Percentiles rank a stretch among this genome's conserved stretches.
phyloP scores from a whole-genome alignment of 2,888 invertebrate genomes.

The Ctena decussata region DNA sequence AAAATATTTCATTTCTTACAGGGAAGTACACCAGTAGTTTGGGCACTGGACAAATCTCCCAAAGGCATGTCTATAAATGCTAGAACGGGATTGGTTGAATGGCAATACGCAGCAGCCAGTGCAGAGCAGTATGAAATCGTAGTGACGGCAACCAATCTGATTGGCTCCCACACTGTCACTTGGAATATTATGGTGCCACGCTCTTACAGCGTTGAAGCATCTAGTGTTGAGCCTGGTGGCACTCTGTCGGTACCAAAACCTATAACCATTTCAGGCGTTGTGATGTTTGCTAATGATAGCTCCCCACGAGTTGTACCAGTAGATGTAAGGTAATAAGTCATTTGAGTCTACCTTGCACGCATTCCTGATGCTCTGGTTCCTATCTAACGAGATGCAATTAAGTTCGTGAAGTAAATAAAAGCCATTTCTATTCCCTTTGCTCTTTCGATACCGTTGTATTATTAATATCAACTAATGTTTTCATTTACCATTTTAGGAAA shows the following conservation, averaged over 20 bases:
- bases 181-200: slow-evolving; percentile 37
- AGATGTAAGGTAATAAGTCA: slow-evolving; percentile 49
- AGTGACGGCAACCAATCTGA: slow-evolving; percentile 35
- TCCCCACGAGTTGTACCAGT: slow-evolving; percentile 27
- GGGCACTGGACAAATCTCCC: slow-evolving; percentile 33
- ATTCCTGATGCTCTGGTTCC: too few relatives aligned
- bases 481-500: too few relatives aligned
- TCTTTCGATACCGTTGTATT: too few relatives aligned
- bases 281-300: slow-evolving; percentile 15
- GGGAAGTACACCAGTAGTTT: slow-evolving; percentile 46
- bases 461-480: too few relatives aligned
- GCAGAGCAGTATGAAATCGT: slow-evolving; percentile 17
- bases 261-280: slow-evolving; percentile 32
- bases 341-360: too few relatives aligned
- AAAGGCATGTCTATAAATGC: slow-evolving; percentile 33
- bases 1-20: too few relatives aligned
- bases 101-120: slow-evolving; percentile 37
- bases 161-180: slow-evolving; percentile 39
- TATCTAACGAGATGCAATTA: too few relatives aligned
- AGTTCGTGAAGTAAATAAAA: too few relatives aligned
- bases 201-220: slow-evolving; percentile 42
- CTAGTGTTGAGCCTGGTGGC: slow-evolving; percentile 17
- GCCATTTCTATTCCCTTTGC: too few relatives aligned
- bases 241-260: slow-evolving; percentile 28
- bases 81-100: slow-evolving; percentile 30